Conservation (phyloP, 2,888 invertebrate species). For the Drosophila quinaria region DNA sequence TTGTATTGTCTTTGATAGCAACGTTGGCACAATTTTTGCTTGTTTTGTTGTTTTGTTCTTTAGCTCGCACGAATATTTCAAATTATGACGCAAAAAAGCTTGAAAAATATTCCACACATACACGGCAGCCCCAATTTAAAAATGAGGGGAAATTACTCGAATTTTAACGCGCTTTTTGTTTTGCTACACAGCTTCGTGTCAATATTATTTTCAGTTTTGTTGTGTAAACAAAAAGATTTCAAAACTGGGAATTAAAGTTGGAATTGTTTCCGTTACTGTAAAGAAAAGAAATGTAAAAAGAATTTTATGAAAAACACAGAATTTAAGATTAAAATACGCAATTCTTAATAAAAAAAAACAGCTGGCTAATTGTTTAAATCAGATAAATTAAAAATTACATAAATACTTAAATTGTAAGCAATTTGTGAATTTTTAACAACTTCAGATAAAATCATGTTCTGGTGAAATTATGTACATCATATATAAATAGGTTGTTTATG, state of each 20-base stretch:
- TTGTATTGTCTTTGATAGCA: conserved; percentile 63
- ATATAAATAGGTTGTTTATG: not conserved
- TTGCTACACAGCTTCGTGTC: conserved; percentile 59
- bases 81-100: conserved; percentile 72
- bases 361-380: too few species aligned
- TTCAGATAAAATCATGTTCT: not conserved
- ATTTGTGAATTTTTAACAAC: not conserved
- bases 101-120: conserved; percentile 66
- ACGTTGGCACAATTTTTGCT: conserved; percentile 56
- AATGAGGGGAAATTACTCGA: conserved; percentile 20
- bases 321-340: not conserved
- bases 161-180: conserved; percentile 62
- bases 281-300: conserved; percentile 7
- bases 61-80: conserved; percentile 51
- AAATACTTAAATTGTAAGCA: conserved; percentile 5
- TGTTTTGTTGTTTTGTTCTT: conserved; percentile 26
- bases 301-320: not conserved
- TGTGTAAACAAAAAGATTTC: conserved; percentile 12
- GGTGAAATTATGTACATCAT: conserved; percentile 9
- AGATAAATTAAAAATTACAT: not conserved
- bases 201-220: conserved; percentile 22
- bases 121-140: conserved; percentile 1
- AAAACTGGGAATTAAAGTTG: conserved; percentile 6
- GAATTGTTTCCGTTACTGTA: conserved; percentile 21
- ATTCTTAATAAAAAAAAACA: too few species aligned